phyloP scores from a whole-genome alignment of 2,888 invertebrate species.

The Ichneumon xanthorius region DNA sequence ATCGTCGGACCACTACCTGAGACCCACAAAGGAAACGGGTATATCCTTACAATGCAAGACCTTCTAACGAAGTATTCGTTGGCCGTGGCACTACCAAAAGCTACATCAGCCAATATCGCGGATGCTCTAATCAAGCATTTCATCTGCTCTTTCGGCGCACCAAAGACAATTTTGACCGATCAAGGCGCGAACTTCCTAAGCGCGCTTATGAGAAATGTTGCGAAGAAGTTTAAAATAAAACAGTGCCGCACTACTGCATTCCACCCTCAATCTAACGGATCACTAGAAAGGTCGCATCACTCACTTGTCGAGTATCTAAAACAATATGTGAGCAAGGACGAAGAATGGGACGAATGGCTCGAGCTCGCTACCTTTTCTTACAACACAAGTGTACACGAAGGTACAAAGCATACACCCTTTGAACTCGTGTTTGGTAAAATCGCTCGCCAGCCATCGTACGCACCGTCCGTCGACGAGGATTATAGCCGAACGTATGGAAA shows the following conservation, averaged over 20 bases:
- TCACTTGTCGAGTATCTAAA: constrained; percentile 55
- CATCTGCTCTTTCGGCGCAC: too few species aligned
- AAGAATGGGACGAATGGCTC: constrained; percentile 67
- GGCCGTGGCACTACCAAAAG: too few species aligned
- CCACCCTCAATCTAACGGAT: constrained; percentile 64
- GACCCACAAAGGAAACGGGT: constrained; percentile 38
- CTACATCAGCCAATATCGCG: too few species aligned
- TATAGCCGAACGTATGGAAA: not conserved
- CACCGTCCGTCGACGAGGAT: not conserved
- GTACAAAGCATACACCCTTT: constrained; percentile 60
- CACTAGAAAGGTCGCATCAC: constrained; percentile 61
- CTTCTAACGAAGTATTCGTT: constrained; percentile 50
- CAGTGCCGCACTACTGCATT: constrained; percentile 56
- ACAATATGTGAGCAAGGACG: not conserved
- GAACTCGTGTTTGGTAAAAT: constrained; percentile 63
- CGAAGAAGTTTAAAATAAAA: constrained; percentile 53
- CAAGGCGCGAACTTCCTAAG: constrained; percentile 60
- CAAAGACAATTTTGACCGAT: too few species aligned
- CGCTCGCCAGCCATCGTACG: constrained; percentile 52
- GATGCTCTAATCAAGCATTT: too few species aligned
- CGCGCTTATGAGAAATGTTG: too few species aligned
- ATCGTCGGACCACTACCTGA: constrained; percentile 67
- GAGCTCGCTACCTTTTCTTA: constrained; percentile 56
- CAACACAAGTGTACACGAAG: constrained; percentile 61
- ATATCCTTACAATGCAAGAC: constrained; percentile 53